These are phyloP conservation scores for Amphibalanus amphitrite DNA, from an alignment of 1,140 invertebrate species.

Conservation along the genomic window DNA sequence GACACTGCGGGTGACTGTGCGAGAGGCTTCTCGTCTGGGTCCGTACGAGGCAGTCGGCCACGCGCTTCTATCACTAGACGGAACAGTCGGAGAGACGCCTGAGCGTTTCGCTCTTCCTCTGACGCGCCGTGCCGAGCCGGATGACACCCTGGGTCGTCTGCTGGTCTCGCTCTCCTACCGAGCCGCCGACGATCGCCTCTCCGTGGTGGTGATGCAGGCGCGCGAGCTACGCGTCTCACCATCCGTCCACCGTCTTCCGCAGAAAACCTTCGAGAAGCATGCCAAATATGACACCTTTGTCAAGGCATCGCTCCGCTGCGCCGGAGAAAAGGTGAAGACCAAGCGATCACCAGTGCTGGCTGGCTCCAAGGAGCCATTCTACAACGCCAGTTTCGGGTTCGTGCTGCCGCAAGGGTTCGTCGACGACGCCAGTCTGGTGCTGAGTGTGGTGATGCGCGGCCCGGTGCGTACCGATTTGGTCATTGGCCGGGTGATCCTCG, in stretches of 20 bases:
- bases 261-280: background rate
- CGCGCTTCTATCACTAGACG: background rate
- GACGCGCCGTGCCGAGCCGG: background rate
- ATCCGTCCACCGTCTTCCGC: background rate
- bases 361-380: background rate
- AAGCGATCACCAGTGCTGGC: background rate
- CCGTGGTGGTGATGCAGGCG: background rate
- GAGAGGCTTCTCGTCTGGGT: background rate
- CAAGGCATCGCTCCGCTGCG: slow-evolving; percentile 1
- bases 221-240: background rate
- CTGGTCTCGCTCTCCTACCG: background rate
- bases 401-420: background rate
- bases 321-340: background rate
- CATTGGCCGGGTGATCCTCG: background rate
- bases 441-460: background rate
- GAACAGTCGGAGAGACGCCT: background rate
- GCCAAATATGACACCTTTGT: background rate
- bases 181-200: background rate
- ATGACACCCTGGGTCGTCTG: background rate
- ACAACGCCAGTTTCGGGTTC: background rate
- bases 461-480: background rate
- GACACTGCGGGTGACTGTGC: background rate
- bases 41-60: background rate
- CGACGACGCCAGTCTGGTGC: background rate
- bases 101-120: background rate